Evolutionary conservation across 2,113 vertebrate species (phyloP).

Genomic region (Pluvianellus socialis): DNA sequence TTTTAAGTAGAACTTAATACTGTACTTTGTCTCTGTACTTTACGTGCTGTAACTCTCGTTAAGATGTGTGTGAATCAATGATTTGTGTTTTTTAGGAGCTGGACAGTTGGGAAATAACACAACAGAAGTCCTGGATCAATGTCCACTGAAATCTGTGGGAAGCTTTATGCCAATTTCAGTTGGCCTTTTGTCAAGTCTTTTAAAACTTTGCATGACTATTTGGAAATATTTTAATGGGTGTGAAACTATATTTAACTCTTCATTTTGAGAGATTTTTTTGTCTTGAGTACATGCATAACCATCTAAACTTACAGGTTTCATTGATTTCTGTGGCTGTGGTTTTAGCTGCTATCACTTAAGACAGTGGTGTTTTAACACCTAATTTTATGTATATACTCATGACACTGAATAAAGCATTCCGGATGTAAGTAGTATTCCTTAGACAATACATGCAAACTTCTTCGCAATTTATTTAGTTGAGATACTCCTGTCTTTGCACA

Average conservation of each 20-base stretch:
- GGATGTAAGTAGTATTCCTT: background rate
- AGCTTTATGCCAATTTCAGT: conserved; percentile 18
- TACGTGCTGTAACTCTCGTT: background rate
- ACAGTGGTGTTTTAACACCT: background rate
- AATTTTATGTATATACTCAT: background rate
- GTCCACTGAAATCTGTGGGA: conserved; percentile 22
- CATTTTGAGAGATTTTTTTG: background rate
- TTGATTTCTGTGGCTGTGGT: background rate
- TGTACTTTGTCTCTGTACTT: background rate
- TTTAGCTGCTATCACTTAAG: background rate
- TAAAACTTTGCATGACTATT: conserved; percentile 23
- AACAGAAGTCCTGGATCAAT: conserved; percentile 41
- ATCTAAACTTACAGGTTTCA: background rate
- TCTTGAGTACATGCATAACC: background rate
- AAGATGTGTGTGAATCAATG: background rate
- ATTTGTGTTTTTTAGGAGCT: background rate
- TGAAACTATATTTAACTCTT: conserved; percentile 39
- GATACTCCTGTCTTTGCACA: background rate
- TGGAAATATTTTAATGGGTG: conserved; percentile 30
- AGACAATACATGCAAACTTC: background rate
- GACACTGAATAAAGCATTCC: background rate
- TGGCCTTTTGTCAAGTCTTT: conserved; percentile 32
- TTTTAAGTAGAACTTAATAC: background rate
- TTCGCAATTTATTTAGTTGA: background rate
- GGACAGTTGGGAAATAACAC: conserved; percentile 26